Base-by-base conservation (phyloP, 2,888 invertebrate genomes). In the Lepeophtheirus nordmannii region DNA sequence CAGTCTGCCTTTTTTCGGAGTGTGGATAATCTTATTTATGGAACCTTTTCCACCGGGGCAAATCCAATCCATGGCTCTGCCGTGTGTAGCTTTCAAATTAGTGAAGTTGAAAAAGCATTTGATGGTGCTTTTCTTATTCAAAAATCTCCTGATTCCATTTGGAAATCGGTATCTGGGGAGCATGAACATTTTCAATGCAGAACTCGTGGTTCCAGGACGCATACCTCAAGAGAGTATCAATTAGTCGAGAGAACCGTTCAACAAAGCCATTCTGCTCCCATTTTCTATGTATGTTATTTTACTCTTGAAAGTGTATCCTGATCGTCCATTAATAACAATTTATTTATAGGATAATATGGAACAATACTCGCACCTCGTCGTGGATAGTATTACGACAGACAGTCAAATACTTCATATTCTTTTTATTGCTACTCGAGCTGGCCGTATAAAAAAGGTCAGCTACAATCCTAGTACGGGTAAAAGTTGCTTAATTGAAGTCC, bases 1-100 rank as follows among this genome's bases (percentile, higher is more conserved):
- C 89, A 90, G 22, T 65, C 65, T 22, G 40, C 40, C 10, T 38
- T 37, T n/a, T 66, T 60, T 40, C 41, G 41, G 7, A 58, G 20
- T 12, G 10, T 8, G 22, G 66, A 59, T 14, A 22, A 30, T 17
- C n/a, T 66, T 14, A 40, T 66, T 14, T 66, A 66, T 12, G 66
- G 58, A 37, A 60, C 66, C 8, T 61, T 66, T n/a, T 38, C 60
- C 9, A 66, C 66, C 12, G 20, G 37, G 10, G 66, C 40, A 64
- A 90, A 89, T 74, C 85, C 88, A 73, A 89, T 93, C 71, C 82
- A 86, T 5, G 93, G 91, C n/a, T 90, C 92, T 40, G 93, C 93
- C 0, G 84, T 93, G 3, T 93, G 93, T 74, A 84, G 89, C 2
- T 93, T 86, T 78, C 89, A 87, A 74, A 81, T 92, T 78, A 81